Conservation (phyloP, 2,113 vertebrate species). For the Pachyramphus minor region DNA sequence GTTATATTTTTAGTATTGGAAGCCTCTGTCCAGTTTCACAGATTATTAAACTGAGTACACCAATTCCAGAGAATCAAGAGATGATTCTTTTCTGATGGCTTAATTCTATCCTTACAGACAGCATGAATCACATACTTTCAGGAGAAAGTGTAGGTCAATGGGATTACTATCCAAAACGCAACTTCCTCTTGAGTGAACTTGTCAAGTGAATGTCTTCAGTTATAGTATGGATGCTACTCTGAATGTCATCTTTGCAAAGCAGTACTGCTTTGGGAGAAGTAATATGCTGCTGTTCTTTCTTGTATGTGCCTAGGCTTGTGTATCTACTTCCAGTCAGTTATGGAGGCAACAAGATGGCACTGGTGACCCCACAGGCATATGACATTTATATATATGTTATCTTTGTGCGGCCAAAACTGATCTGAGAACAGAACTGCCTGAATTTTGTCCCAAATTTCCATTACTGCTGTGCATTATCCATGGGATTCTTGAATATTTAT, state of each 20-base stretch:
- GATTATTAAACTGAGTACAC: neutral
- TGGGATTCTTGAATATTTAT: neutral
- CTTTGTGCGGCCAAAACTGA: neutral
- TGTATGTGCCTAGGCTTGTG: neutral
- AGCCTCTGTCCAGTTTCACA: neutral
- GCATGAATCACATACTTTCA: neutral
- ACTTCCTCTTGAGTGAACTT: neutral
- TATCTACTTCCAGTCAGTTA: neutral
- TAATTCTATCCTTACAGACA: neutral
- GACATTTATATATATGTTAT: neutral
- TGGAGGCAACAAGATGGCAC: neutral
- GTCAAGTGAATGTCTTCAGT: neutral
- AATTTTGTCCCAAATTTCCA: neutral
- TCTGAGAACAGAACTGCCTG: neutral
- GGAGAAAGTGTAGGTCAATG: neutral
- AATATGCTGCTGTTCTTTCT: neutral
- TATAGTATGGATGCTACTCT: neutral
- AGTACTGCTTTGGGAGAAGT: neutral
- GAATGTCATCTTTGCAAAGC: neutral
- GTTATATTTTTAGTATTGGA: neutral
- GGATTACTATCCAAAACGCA: neutral
- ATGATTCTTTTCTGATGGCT: neutral
- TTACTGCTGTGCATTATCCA: neutral
- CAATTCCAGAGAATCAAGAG: neutral
- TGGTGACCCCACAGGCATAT: neutral